Base-by-base conservation (phyloP, 2,888 invertebrate genomes). In the Nomada hirtipes region DNA sequence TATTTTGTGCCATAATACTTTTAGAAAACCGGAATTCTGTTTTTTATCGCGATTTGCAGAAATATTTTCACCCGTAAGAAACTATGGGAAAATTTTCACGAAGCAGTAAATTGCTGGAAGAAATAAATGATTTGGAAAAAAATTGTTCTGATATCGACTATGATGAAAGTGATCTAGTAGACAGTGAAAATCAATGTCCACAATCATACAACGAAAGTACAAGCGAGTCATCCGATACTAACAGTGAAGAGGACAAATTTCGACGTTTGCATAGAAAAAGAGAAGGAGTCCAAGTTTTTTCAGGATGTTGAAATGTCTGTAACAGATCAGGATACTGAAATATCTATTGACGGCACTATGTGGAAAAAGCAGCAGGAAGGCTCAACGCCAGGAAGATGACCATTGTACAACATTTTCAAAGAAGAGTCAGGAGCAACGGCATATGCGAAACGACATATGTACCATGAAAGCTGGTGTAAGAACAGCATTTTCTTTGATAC, bases 221-320 rank as follows among this genome's bases (percentile, higher is more conserved):
- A 68, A 72, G 53, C 77, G 47, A 76, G 36, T 78, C 63, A 73
- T 63, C 53, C 60, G 78, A 73, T 78, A 78, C 36, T 73, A 63
- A 73, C 55, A 68, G 68, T 68, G 78, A 68, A 73, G 68, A 73
- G 63, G 73, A 68, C 63, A 47, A 11, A 68, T 29, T 73, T 73
- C 53, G 59, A 71, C 36, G 60, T 61, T 61, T 60, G 52, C 18
- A 4, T 61, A 61, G 36, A 71, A 61, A 71, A 71, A 61, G 52
- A 0, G 52, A 52, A 52, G 61, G 15, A 15, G 18, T 61, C 52
- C 52, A 71, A 61, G 23, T n/a, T 69, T 50, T 70, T 60, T 70
- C 61, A 42, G 52, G 23, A 71, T 23, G 52, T 60, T 60, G 52
- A 52, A 53, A 52, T 61, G 23, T 53, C 52, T 53, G 18, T 53